Base-by-base conservation (phyloP, 30 jellyfish, hydroid and myxozoan genomes). In the Aurelia sp. region DNA sequence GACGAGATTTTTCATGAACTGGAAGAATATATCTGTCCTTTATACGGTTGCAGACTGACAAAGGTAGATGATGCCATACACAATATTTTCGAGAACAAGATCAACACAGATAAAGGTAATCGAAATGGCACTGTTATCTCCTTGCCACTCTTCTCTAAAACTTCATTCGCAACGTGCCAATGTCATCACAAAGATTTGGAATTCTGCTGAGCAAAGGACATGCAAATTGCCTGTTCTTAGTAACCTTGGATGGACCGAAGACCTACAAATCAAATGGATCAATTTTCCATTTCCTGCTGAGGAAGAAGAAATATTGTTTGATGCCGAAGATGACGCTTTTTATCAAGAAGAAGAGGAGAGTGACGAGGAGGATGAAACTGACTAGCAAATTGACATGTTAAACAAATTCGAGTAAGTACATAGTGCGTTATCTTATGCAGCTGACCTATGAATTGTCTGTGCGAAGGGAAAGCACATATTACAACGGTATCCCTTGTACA, bases 231-330 rank as follows among this genome's bases (percentile, higher is more conserved):
- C 65, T 18, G 65, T 10, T 53, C 65, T 53, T 53, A 53, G 65
- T 53, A 53, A 53, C 65, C 65, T 12, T 53, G 65, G 65, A 53
- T 53, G 65, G 65, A 53, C 65, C 18, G 65, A 53, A 18, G 65
- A 53, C 18, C 65, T 10, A 53, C 65, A 53, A 18, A 53, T 53
- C 65, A 53, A 53, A 53, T 53, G 12, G 65, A 53, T 53, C 18
- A 53, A 53, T 53, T 53, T 53, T 53, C 65, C 65, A 53, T 53
- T 53, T 12, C 65, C 65, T 53, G 65, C 65, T 53, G 65, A 53
- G 65, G 65, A 10, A 53, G 65, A 53, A 53, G 65, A 53, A 18
- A 18, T 53, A 53, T 18, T 53, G 65, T 53, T 53, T 53, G 65
- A 53, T 53, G n/a, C n/a, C n/a, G n/a, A n/a, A n/a, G n/a, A n/a